phyloP scores from a whole-genome alignment of 2,888 invertebrate genomes.

The Ectropis crepuscularia region DNA sequence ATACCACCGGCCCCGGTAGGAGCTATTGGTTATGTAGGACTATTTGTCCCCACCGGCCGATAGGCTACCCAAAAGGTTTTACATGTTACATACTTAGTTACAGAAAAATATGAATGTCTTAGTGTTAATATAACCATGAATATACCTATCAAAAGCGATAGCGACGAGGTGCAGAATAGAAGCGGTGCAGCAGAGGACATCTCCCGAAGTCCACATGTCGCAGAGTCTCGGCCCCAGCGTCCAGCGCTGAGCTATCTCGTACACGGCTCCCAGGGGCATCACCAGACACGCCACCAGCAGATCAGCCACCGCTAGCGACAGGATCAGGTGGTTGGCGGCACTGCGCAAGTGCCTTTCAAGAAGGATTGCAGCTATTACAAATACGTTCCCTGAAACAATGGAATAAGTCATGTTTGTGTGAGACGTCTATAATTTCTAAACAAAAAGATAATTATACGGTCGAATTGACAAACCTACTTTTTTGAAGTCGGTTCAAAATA shows the following conservation, averaged over 20 bases:
- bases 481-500: too few relatives aligned
- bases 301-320: conserved; percentile 96
- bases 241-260: conserved; percentile 92
- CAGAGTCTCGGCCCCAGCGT: conserved; percentile 94
- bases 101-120: not conserved
- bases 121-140: not conserved
- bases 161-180: conserved; percentile 92
- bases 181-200: conserved; percentile 95
- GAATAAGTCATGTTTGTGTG: too few relatives aligned
- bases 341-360: conserved; percentile 94
- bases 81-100: too few relatives aligned
- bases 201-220: conserved; percentile 97
- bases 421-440: too few relatives aligned
- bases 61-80: too few relatives aligned
- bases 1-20: too few relatives aligned
- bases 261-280: conserved; percentile 91
- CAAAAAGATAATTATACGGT: too few relatives aligned
- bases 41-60: too few relatives aligned
- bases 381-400: conserved; percentile 91
- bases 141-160: conserved; percentile 91
- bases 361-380: conserved; percentile 96
- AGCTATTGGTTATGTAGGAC: too few relatives aligned
- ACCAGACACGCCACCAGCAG: conserved; percentile 94
- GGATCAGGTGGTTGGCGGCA: conserved; percentile 95
- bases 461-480: too few relatives aligned